Conservation (phyloP, 64 coral and sea anemone genomes). For the Dendrophyllia cribrosa region DNA sequence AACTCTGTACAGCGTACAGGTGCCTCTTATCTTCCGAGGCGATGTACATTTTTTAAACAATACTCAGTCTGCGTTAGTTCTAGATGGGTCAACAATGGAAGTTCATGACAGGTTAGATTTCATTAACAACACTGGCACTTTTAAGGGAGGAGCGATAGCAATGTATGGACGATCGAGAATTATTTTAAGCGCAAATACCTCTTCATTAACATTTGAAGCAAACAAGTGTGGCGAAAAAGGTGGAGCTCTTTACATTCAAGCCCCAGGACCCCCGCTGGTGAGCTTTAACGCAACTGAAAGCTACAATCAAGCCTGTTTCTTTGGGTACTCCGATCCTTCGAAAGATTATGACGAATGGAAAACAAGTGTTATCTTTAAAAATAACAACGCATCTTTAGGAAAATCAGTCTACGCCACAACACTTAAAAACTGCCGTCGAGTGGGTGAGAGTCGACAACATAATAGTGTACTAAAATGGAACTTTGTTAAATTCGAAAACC, state of each 20-base stretch:
- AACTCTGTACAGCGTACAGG: conserved; percentile 61
- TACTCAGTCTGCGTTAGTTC: conserved; percentile 63
- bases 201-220: conserved; percentile 45
- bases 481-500: conserved; percentile 58
- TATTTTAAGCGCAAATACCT: conserved; percentile 56
- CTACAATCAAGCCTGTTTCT: conserved; percentile 71
- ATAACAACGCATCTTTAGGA: conserved; percentile 54
- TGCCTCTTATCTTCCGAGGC: conserved; percentile 49
- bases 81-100: conserved; percentile 70
- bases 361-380: conserved; percentile 59
- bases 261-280: conserved; percentile 76
- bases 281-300: conserved; percentile 72
- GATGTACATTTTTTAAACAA: conserved; percentile 55
- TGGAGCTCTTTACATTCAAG: conserved; percentile 75
- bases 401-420: conserved; percentile 75
- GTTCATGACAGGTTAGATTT: conserved; percentile 54
- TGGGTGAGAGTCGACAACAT: conserved; percentile 46
- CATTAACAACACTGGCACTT: conserved; percentile 57
- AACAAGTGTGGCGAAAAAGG: conserved; percentile 80
- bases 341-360: conserved; percentile 74
- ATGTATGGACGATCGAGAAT: conserved; percentile 83
- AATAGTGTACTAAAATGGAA: conserved; percentile 81
- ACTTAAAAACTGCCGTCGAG: conserved; percentile 61
- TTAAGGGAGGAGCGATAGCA: conserved; percentile 78
- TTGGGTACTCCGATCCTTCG: conserved; percentile 53